Conservation (phyloP, 2,888 invertebrate genomes). For the Pristionchus exspectatus region DNA sequence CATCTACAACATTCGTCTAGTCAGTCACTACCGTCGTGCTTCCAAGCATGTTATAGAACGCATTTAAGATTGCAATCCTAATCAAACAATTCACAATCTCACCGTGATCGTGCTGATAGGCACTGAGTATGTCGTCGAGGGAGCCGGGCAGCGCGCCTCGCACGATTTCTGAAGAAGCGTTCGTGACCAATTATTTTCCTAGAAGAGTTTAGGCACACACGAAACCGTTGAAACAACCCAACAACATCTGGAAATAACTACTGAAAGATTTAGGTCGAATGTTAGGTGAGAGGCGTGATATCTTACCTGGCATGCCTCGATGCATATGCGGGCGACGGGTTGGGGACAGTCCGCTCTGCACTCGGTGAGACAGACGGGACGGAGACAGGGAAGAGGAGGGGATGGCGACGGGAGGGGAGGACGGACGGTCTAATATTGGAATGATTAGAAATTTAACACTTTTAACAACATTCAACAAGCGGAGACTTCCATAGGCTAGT, state of each 20-base stretch:
- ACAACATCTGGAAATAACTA: too few relatives aligned
- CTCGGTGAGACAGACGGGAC: slow-evolving; percentile 49
- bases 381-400: slow-evolving; percentile 17
- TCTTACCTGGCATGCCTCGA: slow-evolving; percentile 54
- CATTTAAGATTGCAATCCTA: too few relatives aligned
- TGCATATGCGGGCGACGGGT: slow-evolving; percentile 45
- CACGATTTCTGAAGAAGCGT: slow-evolving; percentile 36
- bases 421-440: background rate
- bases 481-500: too few relatives aligned
- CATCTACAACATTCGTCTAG: background rate
- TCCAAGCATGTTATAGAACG: background rate
- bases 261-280: too few relatives aligned
- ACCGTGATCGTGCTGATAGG: slow-evolving; percentile 53
- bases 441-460: too few relatives aligned
- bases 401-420: slow-evolving; percentile 16
- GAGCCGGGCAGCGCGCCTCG: slow-evolving; percentile 50
- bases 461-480: too few relatives aligned
- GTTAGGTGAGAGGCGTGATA: too few relatives aligned
- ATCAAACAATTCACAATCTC: too few relatives aligned
- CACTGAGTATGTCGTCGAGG: slow-evolving; percentile 45
- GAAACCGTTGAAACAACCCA: too few relatives aligned
- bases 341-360: slow-evolving; percentile 36
- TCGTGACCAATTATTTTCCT: background rate
- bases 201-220: too few relatives aligned
- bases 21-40: background rate